These are phyloP conservation scores for Onychomys torridus DNA, from an alignment of 2,797 vertebrate genomes.

Conservation along the genomic window DNA sequence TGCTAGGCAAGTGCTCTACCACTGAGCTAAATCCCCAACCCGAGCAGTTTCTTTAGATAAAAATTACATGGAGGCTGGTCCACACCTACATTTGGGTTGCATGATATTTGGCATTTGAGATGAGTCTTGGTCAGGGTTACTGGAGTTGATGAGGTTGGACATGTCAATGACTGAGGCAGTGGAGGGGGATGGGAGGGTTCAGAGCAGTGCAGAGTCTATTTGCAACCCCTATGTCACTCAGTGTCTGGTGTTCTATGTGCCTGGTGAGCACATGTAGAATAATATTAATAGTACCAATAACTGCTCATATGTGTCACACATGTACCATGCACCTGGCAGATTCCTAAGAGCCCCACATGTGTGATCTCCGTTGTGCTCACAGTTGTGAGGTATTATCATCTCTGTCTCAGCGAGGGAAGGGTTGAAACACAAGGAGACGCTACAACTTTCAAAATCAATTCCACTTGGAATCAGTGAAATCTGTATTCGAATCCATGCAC, in stretches of 20 bases:
- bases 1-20: no score
- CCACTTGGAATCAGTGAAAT: neutral
- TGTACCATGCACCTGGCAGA: neutral
- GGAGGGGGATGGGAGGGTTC: neutral
- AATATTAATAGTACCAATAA: neutral
- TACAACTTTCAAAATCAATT: neutral
- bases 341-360: neutral
- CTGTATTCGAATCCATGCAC: conserved; percentile 13
- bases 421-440: neutral
- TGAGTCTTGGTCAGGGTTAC: neutral
- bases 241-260: neutral
- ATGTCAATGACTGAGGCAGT: neutral
- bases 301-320: neutral
- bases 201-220: neutral
- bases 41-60: neutral
- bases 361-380: neutral
- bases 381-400: neutral
- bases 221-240: neutral
- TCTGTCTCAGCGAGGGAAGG: neutral
- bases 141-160: neutral
- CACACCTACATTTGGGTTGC: neutral
- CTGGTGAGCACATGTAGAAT: neutral
- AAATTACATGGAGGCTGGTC: neutral
- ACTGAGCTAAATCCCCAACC: no score
- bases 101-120: neutral